These are phyloP conservation scores for Oligia latruncula DNA, from an alignment of 2,888 invertebrate species.

Conservation along the genomic window DNA sequence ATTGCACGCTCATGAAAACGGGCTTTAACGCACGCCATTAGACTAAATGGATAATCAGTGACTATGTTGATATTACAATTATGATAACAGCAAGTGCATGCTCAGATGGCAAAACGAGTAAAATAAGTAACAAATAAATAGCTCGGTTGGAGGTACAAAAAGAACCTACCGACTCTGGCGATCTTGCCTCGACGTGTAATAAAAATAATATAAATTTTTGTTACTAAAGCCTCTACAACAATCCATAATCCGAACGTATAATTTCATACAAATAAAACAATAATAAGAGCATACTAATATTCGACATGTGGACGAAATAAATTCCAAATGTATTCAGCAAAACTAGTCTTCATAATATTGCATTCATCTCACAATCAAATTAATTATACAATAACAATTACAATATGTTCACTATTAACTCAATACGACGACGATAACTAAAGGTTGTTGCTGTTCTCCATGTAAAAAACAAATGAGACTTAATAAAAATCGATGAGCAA, in stretches of 20 bases:
- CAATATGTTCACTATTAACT: conserved; percentile 28
- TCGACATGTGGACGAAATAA: neutral
- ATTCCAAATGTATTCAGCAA: conserved; percentile 16
- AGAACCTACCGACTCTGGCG: neutral
- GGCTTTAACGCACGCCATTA: neutral
- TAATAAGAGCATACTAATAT: conserved; percentile 3
- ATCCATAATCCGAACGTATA: neutral
- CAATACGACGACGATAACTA: conserved; percentile 16
- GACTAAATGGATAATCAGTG: neutral
- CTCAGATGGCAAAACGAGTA: neutral
- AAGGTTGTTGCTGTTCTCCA: conserved; percentile 49
- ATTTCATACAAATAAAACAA: conserved; percentile 13
- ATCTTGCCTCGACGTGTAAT: neutral
- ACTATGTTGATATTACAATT: neutral
- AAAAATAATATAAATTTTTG: neutral
- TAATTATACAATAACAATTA: conserved; percentile 34
- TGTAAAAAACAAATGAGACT: conserved; percentile 70
- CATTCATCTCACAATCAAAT: conserved; percentile 15
- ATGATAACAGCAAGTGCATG: neutral
- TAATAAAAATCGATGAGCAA: conserved; percentile 77
- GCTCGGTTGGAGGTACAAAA: neutral
- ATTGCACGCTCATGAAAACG: neutral
- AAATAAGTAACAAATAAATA: conserved; percentile 7
- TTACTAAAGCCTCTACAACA: neutral
- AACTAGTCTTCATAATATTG: conserved; percentile 1